Conservation (phyloP, 2,888 invertebrate species). For the Sminthurides aquaticus region DNA sequence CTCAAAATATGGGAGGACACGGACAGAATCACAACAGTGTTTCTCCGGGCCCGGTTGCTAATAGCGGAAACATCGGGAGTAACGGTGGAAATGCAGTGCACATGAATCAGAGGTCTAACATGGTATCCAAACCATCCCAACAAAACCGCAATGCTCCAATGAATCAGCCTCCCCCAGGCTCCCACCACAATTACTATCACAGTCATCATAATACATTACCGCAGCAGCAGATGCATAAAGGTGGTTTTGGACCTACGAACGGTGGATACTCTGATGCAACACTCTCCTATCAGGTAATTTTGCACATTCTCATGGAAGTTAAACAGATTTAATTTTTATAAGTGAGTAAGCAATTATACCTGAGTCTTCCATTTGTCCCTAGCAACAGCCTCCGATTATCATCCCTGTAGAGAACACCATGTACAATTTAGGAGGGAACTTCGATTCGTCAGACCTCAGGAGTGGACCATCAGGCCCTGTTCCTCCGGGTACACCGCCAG, state of each 20-base stretch:
- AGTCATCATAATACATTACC: conserved; percentile 31
- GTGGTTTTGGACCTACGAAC: conserved; percentile 32
- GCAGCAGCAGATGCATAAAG: conserved; percentile 31
- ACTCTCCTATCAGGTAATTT: conserved; percentile 25
- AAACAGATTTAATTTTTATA: neutral
- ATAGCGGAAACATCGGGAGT: conserved; percentile 12
- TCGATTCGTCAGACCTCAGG: conserved; percentile 32
- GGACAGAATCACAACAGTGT: conserved; percentile 31
- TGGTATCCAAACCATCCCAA: conserved; percentile 29
- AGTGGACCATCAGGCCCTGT: conserved; percentile 35
- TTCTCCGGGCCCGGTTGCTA: conserved; percentile 35
- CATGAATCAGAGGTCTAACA: conserved; percentile 27
- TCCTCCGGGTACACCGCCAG: conserved; percentile 39
- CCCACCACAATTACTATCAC: conserved; percentile 38
- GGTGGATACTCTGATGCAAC: conserved; percentile 35
- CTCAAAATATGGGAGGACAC: conserved; percentile 19
- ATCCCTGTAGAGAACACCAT: conserved; percentile 36
- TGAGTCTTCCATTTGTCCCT: conserved; percentile 3
- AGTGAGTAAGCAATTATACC: neutral
- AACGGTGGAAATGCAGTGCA: conserved; percentile 26
- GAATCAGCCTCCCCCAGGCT: conserved; percentile 27
- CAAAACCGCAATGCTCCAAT: conserved; percentile 20
- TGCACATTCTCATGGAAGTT: neutral
- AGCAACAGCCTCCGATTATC: conserved; percentile 26
- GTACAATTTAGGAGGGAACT: conserved; percentile 35